Evolutionary conservation across 1,140 invertebrate species (phyloP).

Genomic region (Neuroterus valhalla): DNA sequence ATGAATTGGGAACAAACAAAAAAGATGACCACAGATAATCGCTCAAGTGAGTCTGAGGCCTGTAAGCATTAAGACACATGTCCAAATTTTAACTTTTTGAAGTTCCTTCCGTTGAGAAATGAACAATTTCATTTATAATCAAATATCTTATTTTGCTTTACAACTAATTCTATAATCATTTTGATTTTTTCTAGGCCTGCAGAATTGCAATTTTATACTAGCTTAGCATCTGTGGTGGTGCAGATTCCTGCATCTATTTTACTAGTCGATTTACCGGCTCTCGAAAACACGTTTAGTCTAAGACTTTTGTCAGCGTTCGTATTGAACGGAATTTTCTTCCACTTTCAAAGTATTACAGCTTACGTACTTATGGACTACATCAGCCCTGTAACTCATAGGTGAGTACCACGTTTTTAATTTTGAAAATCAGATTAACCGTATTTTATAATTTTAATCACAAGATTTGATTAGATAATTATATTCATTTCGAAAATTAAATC

Average conservation of each 20-base stretch:
- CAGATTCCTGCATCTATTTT: constrained; percentile 86
- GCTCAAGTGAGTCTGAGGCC: too few relatives aligned
- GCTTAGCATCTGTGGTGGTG: constrained; percentile 85
- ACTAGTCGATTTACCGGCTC: constrained; percentile 79
- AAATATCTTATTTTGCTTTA: too few relatives aligned
- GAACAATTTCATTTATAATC: too few relatives aligned
- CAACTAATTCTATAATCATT: not conserved
- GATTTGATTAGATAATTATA: not conserved
- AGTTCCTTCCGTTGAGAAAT: too few relatives aligned
- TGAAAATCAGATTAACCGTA: not conserved
- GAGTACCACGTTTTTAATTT: constrained; percentile 41
- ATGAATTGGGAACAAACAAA: too few relatives aligned
- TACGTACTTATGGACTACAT: constrained; percentile 92
- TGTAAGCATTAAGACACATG: too few relatives aligned
- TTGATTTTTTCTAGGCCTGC: constrained; percentile 79
- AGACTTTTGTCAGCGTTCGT: constrained; percentile 80
- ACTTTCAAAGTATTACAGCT: constrained; percentile 91
- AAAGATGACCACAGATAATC: too few relatives aligned
- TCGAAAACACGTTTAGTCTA: constrained; percentile 74
- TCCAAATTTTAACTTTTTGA: too few relatives aligned
- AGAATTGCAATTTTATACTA: constrained; percentile 91
- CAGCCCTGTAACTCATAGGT: constrained; percentile 92
- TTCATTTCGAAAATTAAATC: constrained; percentile 28
- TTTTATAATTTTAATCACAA: constrained; percentile 22
- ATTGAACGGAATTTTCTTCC: constrained; percentile 89